Evolutionary conservation across 2,113 vertebrate genomes (phyloP).

Genomic region (Tragelaphus buxtoni): DNA sequence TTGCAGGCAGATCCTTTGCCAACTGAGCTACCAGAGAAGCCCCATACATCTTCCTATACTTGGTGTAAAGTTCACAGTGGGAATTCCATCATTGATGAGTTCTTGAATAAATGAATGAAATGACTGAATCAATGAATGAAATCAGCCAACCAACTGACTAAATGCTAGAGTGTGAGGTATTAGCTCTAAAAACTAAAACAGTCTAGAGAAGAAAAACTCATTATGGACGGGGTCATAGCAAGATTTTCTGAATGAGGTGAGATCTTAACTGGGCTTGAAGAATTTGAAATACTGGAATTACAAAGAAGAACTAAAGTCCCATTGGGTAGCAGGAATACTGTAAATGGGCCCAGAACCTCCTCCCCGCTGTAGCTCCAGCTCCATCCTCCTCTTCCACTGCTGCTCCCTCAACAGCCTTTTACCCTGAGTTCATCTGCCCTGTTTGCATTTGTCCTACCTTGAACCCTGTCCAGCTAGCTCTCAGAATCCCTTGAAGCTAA

Average conservation of each 20-base stretch:
- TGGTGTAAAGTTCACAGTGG: neutral
- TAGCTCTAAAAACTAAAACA: neutral
- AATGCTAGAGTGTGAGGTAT: neutral
- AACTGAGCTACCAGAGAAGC: neutral
- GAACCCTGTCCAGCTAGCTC: neutral
- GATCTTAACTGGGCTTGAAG: neutral
- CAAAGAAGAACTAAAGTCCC: neutral
- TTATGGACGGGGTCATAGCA: neutral
- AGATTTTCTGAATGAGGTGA: neutral
- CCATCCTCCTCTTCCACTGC: neutral
- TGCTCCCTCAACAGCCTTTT: neutral
- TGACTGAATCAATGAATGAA: neutral
- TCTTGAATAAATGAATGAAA: neutral
- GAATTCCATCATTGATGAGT: neutral
- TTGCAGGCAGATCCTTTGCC: neutral
- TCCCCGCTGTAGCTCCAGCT: neutral
- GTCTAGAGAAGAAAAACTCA: neutral
- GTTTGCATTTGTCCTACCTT: neutral
- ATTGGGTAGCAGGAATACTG: fast-evolving
- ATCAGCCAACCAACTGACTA: neutral
- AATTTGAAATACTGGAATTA: neutral
- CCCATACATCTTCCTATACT: neutral
- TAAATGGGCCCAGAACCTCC: neutral
- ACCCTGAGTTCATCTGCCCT: neutral
- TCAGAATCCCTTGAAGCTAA: neutral